These are phyloP conservation scores for Daktulosphaira vitifoliae DNA, from an alignment of 1,140 invertebrate genomes.

Conservation along the genomic window DNA sequence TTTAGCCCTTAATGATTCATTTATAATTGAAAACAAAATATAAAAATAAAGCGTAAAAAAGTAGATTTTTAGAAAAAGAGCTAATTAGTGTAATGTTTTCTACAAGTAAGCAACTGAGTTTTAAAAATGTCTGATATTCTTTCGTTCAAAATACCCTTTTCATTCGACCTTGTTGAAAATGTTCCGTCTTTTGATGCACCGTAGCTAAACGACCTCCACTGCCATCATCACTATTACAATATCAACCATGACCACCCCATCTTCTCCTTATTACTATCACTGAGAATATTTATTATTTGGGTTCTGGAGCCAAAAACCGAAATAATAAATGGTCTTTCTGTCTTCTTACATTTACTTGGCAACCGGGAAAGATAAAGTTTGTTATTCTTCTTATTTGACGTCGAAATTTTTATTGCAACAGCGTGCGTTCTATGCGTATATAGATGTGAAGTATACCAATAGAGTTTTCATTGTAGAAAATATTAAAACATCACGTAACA, in stretches of 20 bases:
- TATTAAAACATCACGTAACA: neutral
- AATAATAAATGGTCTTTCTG: slow-evolving; percentile 31
- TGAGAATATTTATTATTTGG: slow-evolving; percentile 18
- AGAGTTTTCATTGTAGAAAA: neutral
- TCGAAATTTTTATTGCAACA: slow-evolving; percentile 1
- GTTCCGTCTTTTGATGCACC: neutral
- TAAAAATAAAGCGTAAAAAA: neutral
- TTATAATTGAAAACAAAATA: slow-evolving; percentile 15
- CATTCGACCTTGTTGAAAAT: neutral
- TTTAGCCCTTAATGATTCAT: neutral
- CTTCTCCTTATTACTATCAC: no score
- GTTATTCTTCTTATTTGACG: neutral
- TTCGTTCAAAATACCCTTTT: neutral
- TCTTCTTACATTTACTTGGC: slow-evolving; percentile 26
- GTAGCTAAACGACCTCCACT: neutral
- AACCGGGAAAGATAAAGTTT: slow-evolving; percentile 30
- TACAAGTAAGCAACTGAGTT: slow-evolving; percentile 3
- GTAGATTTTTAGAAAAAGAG: neutral
- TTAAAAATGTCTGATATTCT: slow-evolving; percentile 26
- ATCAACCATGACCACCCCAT: no score
- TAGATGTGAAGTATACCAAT: no score
- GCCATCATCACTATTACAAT: no score
- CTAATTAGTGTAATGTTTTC: slow-evolving; percentile 13
- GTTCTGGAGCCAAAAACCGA: slow-evolving; percentile 24
- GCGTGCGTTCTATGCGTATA: neutral